Evolutionary conservation across 2,888 invertebrate genomes (phyloP).

Genomic region (Cryptocephalus primarius): DNA sequence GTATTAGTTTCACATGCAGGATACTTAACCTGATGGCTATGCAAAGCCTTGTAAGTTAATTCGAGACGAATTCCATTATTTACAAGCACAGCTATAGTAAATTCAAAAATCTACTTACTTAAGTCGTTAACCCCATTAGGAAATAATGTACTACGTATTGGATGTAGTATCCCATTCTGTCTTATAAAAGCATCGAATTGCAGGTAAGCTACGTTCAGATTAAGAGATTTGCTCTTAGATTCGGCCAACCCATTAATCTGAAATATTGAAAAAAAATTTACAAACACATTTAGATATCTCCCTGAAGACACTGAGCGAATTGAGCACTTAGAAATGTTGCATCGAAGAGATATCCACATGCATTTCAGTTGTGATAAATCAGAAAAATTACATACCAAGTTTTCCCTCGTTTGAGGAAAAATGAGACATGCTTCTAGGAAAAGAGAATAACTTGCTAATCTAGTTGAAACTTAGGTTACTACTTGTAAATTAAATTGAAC

Average conservation of each 20-base stretch:
- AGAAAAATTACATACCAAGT: slow-evolving; percentile 12
- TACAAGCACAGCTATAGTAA: neutral
- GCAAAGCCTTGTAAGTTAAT: too few relatives aligned
- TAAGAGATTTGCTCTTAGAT: slow-evolving; percentile 53
- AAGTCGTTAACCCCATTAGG: slow-evolving; percentile 70
- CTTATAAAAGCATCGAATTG: slow-evolving; percentile 67
- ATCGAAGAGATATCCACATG: slow-evolving; percentile 26
- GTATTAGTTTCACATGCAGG: too few relatives aligned
- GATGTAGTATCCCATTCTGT: slow-evolving; percentile 37
- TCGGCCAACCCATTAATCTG: slow-evolving; percentile 46
- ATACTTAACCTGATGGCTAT: too few relatives aligned
- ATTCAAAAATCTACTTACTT: slow-evolving; percentile 47
- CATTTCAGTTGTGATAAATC: slow-evolving; percentile 14
- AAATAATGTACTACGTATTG: slow-evolving; percentile 59
- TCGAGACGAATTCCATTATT: too few relatives aligned
- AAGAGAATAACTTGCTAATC: too few relatives aligned
- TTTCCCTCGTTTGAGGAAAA: too few relatives aligned
- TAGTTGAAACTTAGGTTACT: too few relatives aligned
- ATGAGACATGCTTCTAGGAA: too few relatives aligned
- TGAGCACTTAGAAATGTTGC: neutral
- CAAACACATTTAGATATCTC: slow-evolving; percentile 26
- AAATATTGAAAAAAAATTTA: slow-evolving; percentile 26
- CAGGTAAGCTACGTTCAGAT: slow-evolving; percentile 69
- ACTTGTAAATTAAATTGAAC: too few relatives aligned
- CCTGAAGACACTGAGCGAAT: slow-evolving; percentile 11